Percentiles rank a stretch among this genome's conserved stretches.
phyloP scores from a whole-genome alignment of 2,797 vertebrate species.

The Sphaeramia orbicularis region DNA sequence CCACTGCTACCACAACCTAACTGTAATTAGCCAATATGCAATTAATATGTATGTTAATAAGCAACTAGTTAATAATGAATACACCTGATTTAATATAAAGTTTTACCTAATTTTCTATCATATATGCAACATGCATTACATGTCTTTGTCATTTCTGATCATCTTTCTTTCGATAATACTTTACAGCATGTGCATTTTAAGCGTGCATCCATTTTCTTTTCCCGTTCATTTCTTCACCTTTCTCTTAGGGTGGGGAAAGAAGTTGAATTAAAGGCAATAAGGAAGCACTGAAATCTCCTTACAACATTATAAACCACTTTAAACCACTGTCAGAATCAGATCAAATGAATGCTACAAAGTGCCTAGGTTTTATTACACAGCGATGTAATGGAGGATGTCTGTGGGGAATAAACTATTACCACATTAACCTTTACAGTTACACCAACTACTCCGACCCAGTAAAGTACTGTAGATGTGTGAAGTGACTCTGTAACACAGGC shows the following conservation, averaged over 20 bases:
- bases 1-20: too few species aligned
- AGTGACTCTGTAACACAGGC: slow-evolving; percentile 1
- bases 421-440: slow-evolving; percentile 44
- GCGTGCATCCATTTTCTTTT: not conserved
- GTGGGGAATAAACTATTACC: slow-evolving; percentile 33
- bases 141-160: not conserved
- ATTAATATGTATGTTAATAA: too few species aligned
- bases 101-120: too few species aligned
- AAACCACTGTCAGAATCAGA: slow-evolving; percentile 31
- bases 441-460: slow-evolving; percentile 25
- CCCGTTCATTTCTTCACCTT: slow-evolving; percentile 1
- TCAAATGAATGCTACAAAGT: slow-evolving; percentile 55
- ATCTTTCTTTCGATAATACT: slow-evolving; percentile 1
- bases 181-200: not conserved
- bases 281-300: slow-evolving; percentile 23
- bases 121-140: not conserved
- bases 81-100: too few species aligned
- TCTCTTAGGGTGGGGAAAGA: not conserved
- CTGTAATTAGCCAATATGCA: too few species aligned
- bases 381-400: slow-evolving; percentile 29
- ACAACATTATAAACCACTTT: slow-evolving; percentile 50
- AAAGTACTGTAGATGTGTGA: slow-evolving; percentile 18
- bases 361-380: slow-evolving; percentile 32
- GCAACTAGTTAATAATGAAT: too few species aligned
- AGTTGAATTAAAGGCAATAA: slow-evolving; percentile 12